Conservation (phyloP, 37 sponge, comb jelly and placozoan genomes). For the Halisarca cf. caerulea region DNA sequence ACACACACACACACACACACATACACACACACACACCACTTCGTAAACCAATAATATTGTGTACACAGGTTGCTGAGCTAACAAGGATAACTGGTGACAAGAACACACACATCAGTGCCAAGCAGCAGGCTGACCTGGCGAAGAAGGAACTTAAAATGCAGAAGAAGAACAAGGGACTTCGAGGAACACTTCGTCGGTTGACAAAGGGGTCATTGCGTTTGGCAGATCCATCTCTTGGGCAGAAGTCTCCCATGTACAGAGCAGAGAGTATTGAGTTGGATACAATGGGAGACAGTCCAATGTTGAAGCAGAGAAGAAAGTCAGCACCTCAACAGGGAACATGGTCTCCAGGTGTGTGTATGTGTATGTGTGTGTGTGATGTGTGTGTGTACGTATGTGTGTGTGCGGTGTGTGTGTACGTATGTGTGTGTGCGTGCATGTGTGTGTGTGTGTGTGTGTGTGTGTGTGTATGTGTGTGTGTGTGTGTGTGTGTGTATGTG, state of each 20-base stretch:
- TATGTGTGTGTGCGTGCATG: too few species aligned
- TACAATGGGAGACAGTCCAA: slow-evolving; percentile 22
- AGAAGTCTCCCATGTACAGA: neutral
- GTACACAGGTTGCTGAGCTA: slow-evolving; percentile 15
- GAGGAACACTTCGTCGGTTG: slow-evolving; percentile 15
- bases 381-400: neutral
- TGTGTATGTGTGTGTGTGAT: neutral
- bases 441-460: too few species aligned
- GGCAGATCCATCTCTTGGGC: slow-evolving; percentile 1
- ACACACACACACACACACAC: too few species aligned
- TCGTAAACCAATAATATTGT: neutral
- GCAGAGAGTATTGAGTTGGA: slow-evolving; percentile 14
- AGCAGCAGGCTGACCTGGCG: neutral
- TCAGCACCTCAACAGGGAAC: slow-evolving; percentile 1
- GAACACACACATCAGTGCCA: neutral
- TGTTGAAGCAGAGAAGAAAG: neutral
- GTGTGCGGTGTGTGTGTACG: neutral
- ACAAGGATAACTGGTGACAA: neutral
- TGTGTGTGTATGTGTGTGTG: too few species aligned
- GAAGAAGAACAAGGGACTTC: neutral
- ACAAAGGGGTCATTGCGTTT: neutral
- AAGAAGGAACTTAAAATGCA: slow-evolving; percentile 16
- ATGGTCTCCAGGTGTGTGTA: slow-evolving; percentile 24
- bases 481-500: too few species aligned
- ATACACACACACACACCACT: neutral